A percentile compares a stretch with the other conserved stretches of the same genome.
These are phyloP conservation scores for Deroptyus accipitrinus DNA, from an alignment of 2,113 vertebrate genomes.

Conservation along the genomic window DNA sequence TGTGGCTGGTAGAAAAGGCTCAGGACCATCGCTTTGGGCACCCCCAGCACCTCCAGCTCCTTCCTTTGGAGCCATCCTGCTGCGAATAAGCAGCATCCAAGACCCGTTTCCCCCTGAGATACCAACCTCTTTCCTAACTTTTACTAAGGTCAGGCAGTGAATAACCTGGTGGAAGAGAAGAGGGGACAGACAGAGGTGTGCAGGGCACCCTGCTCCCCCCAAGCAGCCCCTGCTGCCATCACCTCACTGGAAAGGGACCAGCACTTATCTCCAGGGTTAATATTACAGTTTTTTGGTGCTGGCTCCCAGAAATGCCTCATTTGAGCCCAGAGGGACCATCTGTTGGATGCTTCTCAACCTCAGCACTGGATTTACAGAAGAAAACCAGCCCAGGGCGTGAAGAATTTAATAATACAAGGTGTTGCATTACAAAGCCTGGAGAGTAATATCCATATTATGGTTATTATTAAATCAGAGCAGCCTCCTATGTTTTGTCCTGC, in stretches of 20 bases:
- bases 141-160: background rate
- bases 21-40: background rate
- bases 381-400: background rate
- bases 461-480: background rate
- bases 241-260: background rate
- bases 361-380: background rate
- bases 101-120: background rate
- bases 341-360: background rate
- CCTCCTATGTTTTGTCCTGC: background rate
- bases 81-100: background rate
- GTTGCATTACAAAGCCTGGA: background rate
- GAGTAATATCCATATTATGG: background rate
- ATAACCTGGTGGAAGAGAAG: background rate
- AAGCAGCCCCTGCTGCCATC: background rate
- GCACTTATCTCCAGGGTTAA: background rate
- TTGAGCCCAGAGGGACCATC: rapidly evolving
- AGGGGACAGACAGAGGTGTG: background rate
- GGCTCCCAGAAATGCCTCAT: rapidly evolving
- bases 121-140: background rate
- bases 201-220: background rate
- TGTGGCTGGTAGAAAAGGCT: background rate
- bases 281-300: background rate
- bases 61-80: background rate
- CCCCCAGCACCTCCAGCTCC: background rate
- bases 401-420: slow-evolving; percentile 24